A percentile compares a stretch with the other conserved stretches of the same genome.
Evolutionary conservation across 1,140 invertebrate species (phyloP).

Genomic region (Lamellibrachia luymesi): DNA sequence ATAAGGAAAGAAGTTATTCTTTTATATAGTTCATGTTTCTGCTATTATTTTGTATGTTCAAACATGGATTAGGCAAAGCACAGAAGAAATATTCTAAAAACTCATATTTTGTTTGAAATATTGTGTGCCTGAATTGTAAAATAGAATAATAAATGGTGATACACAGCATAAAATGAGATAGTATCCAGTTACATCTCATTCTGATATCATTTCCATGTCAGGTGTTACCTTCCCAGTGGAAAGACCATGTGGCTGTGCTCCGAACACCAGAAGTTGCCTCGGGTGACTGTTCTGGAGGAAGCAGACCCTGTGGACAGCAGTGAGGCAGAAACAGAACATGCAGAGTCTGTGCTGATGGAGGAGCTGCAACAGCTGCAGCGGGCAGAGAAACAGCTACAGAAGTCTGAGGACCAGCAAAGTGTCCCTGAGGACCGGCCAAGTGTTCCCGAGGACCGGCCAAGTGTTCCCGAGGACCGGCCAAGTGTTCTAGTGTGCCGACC

Average conservation of each 20-base stretch:
- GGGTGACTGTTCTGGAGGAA: slow-evolving; percentile 19
- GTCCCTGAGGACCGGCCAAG: not conserved
- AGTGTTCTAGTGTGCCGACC: not conserved
- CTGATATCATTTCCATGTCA: not conserved
- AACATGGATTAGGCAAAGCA: not conserved
- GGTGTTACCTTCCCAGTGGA: slow-evolving; percentile 30
- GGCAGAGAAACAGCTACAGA: not conserved
- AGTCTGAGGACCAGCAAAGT: not conserved
- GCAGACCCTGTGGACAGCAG: not conserved
- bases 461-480: not conserved
- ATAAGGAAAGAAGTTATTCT: not conserved
- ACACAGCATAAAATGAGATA: not conserved
- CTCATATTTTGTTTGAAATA: no score
- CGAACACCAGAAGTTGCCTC: slow-evolving; percentile 30
- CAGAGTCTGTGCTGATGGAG: not conserved
- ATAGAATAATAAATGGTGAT: not conserved
- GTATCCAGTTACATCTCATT: not conserved
- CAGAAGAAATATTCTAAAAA: not conserved
- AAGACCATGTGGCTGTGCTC: slow-evolving; percentile 34
- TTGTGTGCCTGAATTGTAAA: not conserved
- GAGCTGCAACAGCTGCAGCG: not conserved
- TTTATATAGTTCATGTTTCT: not conserved
- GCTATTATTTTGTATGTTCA: not conserved
- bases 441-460: no score
- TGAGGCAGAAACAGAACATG: not conserved